Base-by-base conservation (phyloP, 2,113 vertebrate genomes). In the Bambusicola thoracicus region DNA sequence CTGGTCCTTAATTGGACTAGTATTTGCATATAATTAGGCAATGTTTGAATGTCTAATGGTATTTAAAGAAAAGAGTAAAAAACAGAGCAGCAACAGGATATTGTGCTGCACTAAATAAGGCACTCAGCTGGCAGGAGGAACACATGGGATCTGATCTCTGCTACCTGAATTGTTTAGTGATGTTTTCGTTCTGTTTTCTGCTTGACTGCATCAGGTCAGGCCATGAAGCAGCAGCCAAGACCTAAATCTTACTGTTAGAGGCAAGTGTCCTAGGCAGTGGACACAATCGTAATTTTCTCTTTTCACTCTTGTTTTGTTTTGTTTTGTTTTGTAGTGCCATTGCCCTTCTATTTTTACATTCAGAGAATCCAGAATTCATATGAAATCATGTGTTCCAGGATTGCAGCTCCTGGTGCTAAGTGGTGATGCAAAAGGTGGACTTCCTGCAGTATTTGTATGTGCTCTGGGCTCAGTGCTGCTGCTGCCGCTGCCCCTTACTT, bases 41-140 rank as follows among this genome's bases (percentile, higher is more conserved):
- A 29, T 38, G 32, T 69, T 65, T 87, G 62, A 34, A 17, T 53
- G 30, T 38, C 62, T 78, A 78, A 58, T 21, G 29, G 13, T 66
- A 29, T 89, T 80, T 91, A 70, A 96, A 91, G 24, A 68, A 87
- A 92, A 81, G 17, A 30, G 30, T 76, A 46, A 76, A 89, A 94
- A 56, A 30, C 17, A 77, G 65, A 89, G 46, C 46, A 68, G 61
- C 43, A 86, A 49, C 22, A 72, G 25, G 41, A 63, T 49, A 10
- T 66, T 66, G 13, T 41, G 36, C 40, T 69, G n/a, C 49, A 25
- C 49, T 75, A 63, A 27, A 6, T 65, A 61, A 72, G 69, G 76
- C 13, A 73, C 22, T 55, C 21, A 49, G 27, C 43, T 87, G 40
- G 13, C 30, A 69, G 58, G 36, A 94, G 40, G 82, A 92, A 55